Base-by-base conservation (phyloP, 2,888 invertebrate species). In the Metellina segmentata region DNA sequence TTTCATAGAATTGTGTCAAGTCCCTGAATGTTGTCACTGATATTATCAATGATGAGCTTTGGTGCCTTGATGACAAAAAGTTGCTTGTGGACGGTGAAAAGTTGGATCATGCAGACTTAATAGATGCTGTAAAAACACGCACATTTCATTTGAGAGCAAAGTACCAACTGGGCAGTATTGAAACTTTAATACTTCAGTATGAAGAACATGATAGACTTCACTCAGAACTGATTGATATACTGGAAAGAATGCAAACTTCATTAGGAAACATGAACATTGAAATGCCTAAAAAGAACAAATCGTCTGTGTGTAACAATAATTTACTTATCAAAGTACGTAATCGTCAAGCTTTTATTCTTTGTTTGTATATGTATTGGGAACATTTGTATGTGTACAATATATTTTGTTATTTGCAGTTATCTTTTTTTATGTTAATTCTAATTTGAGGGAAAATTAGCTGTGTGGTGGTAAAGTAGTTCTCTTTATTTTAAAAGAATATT, bases 1-100 rank as follows among this genome's bases (percentile, higher is more conserved):
- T 79, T 79, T 13, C 34, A n/a, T 53, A 87, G 87, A 53, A 71
- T 34, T 87, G 20, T n/a, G 8, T 48, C 11, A 81, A 79, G 72
- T 19, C 61, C 53, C 16, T 87, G 51, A 19, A 72, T 87, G n/a
- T 19, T 52, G 71, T 87, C 34, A 48, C 13, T 16, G 16, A 79
- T 34, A 51, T 79, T 48, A 48, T 81, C 13, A 19, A 13, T n/a
- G 11, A 79, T 34, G 48, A 72, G 49, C 8, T 52, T 52, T 78
- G 19, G 19, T 16, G 13, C 9, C 52, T 19, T 16, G 49, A 52
- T 9, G 19, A 13, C 5, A 61, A 53, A 7, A n/a, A 70, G 6
- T 51, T 71, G n/a, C 20, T 11, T 51, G 4, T 16, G n/a, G 20
- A 20, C 52, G 71, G 70, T 8, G n/a, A 34, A 61, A 51, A 52